Percentiles rank a stretch among this genome's conserved stretches.
These are phyloP conservation scores for Sylvilagus floridanus DNA, from an alignment of 2,797 vertebrate genomes.

Conservation along the genomic window DNA sequence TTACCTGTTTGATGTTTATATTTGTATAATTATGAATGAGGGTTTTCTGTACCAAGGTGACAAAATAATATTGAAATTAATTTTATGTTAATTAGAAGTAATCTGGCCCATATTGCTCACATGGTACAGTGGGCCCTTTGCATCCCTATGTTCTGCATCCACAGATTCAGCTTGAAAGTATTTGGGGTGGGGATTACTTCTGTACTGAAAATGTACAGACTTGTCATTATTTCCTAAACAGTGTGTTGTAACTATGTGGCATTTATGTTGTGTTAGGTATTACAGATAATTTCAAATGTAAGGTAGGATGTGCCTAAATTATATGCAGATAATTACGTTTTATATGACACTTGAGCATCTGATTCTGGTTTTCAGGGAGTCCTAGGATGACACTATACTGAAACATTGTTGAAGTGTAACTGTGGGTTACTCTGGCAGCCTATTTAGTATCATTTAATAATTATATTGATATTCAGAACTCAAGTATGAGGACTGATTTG, in stretches of 20 bases:
- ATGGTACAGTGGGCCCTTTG: no score
- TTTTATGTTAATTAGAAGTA: not conserved
- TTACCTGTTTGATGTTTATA: constrained; percentile 28
- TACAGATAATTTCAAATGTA: not conserved
- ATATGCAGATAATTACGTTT: not conserved
- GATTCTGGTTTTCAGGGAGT: no score
- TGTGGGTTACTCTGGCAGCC: not conserved
- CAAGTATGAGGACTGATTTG: not conserved
- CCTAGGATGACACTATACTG: not conserved
- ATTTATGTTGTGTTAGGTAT: not conserved
- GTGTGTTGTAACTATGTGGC: not conserved
- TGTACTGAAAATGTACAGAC: not conserved
- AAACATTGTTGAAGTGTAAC: constrained; percentile 32
- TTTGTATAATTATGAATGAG: constrained; percentile 14
- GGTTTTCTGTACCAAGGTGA: not conserved
- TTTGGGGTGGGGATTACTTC: not conserved
- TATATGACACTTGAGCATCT: not conserved
- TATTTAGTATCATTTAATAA: not conserved
- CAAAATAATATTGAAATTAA: constrained; percentile 11
- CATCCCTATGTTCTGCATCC: not conserved
- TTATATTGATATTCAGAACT: constrained; percentile 5
- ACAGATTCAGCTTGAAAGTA: not conserved
- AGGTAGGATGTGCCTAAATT: not conserved
- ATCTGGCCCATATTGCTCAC: no score
- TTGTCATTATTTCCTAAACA: not conserved